Percentiles rank a stretch among this genome's conserved stretches.
Evolutionary conservation across 2,888 invertebrate species (phyloP).

Genomic region (Labia minor): DNA sequence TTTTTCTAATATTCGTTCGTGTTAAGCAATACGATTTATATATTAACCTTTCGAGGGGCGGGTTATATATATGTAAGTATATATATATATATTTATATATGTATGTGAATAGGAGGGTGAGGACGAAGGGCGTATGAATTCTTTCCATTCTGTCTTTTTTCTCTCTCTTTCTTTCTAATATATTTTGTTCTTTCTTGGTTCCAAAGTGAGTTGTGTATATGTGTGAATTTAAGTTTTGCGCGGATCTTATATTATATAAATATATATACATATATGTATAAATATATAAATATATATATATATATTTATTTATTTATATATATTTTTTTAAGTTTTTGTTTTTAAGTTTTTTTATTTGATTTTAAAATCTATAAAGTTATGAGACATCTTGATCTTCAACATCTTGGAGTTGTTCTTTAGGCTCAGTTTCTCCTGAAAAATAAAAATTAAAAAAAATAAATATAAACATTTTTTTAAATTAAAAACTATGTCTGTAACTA

Average conservation of each 20-base stretch:
- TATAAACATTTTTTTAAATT: not conserved
- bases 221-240: not conserved
- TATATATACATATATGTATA: conserved; percentile 1
- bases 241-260: not conserved
- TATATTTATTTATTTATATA: not conserved
- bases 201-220: conserved; percentile 8
- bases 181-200: not conserved
- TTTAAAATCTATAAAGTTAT: conserved; percentile 45
- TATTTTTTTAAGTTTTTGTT: not conserved
- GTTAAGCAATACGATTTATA: not conserved
- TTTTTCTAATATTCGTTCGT: not conserved
- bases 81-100: not conserved
- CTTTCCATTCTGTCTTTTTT: not conserved
- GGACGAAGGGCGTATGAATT: not conserved
- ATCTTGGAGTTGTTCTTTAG: conserved; percentile 84
- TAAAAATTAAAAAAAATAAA: conserved; percentile 21
- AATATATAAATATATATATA: not conserved
- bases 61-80: not conserved
- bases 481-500: too few relatives aligned
- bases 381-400: conserved; percentile 92
- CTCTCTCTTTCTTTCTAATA: conserved; percentile 1
- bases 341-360: conserved; percentile 5
- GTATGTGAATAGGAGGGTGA: not conserved
- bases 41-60: not conserved
- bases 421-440: conserved; percentile 69